Base-by-base conservation (phyloP, 2,797 vertebrate species). In the Microchirus variegatus region DNA sequence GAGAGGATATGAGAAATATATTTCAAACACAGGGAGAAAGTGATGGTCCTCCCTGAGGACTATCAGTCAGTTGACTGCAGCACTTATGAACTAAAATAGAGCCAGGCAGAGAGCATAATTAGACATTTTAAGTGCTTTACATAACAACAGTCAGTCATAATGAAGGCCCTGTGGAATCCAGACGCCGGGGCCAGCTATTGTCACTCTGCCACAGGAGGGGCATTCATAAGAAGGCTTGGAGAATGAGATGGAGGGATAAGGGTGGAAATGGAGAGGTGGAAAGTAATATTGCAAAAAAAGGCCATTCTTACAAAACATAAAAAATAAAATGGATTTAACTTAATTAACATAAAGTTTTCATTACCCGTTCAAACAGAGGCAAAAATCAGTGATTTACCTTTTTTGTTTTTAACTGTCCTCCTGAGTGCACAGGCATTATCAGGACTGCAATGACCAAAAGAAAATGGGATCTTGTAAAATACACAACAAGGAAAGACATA, bases 51-150 rank as follows among this genome's bases (percentile, higher is more conserved):
- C 90, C 85, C 89, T 6, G 65, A 74, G 88, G 91, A 90, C 64
- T 73, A 78, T 88, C 88, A 89, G 83, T 90, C 84, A 90, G 81
- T 81, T 71, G 80, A 87, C 89, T 85, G 86, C 68, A 76, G 87
- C 84, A 87, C 89, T 89, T 87, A 91, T 79, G 79, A 88, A 80
- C 85, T 87, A 88, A 91, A 92, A 92, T 88, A 90, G 87, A 87
- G 85, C 63, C 63, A 68, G 83, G 84, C 84, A 83, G 59, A 77
- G 86, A 89, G 86, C 84, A 85, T 90, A 91, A 92, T 90, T 91
- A 90, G 85, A 83, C 85, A 90, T 89, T 91, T 90, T 91, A 89
- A 87, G 87, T 91, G 82, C 86, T 90, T 89, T 87, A 87, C 90
- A 89, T 90, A 89, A 89, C 88, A 58, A 85, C 80, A 88, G 85